Evolutionary conservation across 1,140 invertebrate species (phyloP), one percentile per base, ranked within the genome.

Genomic region (Onthophagus taurus): DNA sequence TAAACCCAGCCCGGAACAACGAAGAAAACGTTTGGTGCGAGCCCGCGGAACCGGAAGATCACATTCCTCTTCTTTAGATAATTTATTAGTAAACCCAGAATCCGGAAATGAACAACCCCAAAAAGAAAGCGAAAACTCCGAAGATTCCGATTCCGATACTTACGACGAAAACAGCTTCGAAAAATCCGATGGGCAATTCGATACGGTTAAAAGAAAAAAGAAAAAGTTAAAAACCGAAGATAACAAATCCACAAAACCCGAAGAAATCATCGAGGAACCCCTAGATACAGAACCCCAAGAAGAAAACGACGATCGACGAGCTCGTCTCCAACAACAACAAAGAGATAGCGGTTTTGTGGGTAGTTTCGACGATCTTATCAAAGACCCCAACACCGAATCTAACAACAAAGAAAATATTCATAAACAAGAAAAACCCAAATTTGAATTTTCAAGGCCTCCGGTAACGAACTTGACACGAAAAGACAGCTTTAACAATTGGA

Each of bases 401-500:
- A 18, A 26, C 16, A 35, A 75, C 58, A 59, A 74, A 49, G 72
- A 75, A 59, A 71, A 72, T 63, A 73, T 75, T 20, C 62, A 48
- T 6, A 20, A 31, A n/a, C 54, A 58, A 43, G 52, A 58, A 38
- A 12, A 26, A n/a, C 20, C 16, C 2, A 57, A 58, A 44, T 49
- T 48, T 29, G 13, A 63, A 19, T 71, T 74, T 53, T 52, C 59
- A 11, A 35, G 53, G 9, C 69, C 68, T 41, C 69, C 71, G 24
- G 64, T 67, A 13, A 75, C 71, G 17, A 72, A 72, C 7, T 58
- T 89, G 0, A 78, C 77, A 3, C 72, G 88, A 19, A 89, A 89
- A 63, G 88, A 91, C 60, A 89, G 85, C 57, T 91, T 91, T 63
- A 89, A 90, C 58, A 89, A 90, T 55, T 91, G 88, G 88, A 89